phyloP scores from a whole-genome alignment of 1,140 invertebrate genomes.

The Drosophila funebris region DNA sequence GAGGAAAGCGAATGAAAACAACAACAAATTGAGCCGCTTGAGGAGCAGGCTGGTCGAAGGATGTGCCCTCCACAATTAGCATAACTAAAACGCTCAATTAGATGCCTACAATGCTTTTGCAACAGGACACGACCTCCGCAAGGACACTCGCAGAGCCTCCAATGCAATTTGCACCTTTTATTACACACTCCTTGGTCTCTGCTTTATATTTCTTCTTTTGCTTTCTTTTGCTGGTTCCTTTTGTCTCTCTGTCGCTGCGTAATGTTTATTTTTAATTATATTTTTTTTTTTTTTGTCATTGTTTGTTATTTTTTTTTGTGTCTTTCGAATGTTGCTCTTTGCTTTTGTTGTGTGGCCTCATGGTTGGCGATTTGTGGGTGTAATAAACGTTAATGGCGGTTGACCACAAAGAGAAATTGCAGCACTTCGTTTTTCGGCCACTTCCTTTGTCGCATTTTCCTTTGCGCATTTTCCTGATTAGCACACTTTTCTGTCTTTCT shows the following conservation, averaged over 20 bases:
- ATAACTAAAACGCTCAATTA: conserved; percentile 82
- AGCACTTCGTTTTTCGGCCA: conserved; percentile 60
- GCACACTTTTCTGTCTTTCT: conserved; percentile 36
- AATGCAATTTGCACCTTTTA: conserved; percentile 80
- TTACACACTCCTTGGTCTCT: conserved; percentile 59
- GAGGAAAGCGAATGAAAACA: conserved; percentile 2
- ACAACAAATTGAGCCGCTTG: too few relatives aligned
- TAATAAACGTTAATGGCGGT: conserved; percentile 81
- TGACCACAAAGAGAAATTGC: conserved; percentile 78
- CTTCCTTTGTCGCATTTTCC: conserved; percentile 42
- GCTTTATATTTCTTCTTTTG: conserved; percentile 38
- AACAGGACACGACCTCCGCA: neutral
- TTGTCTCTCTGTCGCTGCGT: conserved; percentile 54
- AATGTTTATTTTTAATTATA: conserved; percentile 82
- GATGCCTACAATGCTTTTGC: conserved; percentile 64
- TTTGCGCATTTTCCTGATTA: conserved; percentile 45
- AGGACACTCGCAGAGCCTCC: conserved; percentile 4
- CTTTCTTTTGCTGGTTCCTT: too few relatives aligned
- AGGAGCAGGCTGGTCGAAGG: neutral
- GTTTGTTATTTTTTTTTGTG: conserved; percentile 34
- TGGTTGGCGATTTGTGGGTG: conserved; percentile 65
- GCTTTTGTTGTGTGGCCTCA: conserved; percentile 57
- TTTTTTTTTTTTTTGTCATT: conserved; percentile 60
- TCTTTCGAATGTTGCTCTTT: conserved; percentile 64
- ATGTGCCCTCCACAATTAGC: conserved; percentile 62